Percentiles rank a stretch among this genome's conserved stretches.
phyloP scores from a whole-genome alignment of 2,113 vertebrate species.

The Elachura formosa region DNA sequence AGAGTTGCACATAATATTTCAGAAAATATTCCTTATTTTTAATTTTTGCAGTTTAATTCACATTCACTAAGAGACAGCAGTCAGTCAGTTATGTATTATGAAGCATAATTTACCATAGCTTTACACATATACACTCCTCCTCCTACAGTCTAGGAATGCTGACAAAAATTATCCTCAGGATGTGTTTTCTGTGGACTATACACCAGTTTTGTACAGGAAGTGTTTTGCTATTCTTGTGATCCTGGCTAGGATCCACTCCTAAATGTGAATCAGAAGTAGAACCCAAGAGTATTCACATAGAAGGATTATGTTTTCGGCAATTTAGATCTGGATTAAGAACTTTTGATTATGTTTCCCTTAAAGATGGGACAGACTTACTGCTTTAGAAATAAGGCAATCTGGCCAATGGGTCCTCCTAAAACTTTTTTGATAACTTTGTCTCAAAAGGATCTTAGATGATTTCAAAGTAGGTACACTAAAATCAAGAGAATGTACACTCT shows the following conservation, averaged over 20 bases:
- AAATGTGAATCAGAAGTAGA: not conserved
- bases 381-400: not conserved
- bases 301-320: not conserved
- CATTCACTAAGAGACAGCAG: not conserved
- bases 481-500: not conserved
- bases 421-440: rapidly evolving
- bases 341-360: not conserved
- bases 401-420: not conserved
- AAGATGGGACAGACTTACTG: not conserved
- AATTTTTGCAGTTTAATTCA: not conserved
- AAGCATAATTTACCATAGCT: not conserved
- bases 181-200: not conserved
- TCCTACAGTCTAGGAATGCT: rapidly evolving
- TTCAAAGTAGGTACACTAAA: not conserved
- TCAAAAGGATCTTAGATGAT: not conserved
- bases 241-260: not conserved
- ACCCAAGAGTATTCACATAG: not conserved
- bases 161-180: not conserved
- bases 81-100: not conserved
- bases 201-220: not conserved
- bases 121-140: not conserved
- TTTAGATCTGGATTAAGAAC: not conserved
- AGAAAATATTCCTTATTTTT: not conserved
- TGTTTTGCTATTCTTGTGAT: not conserved
- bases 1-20: not conserved